Evolutionary conservation across 2,888 invertebrate species (phyloP).

Genomic region (Drosophila mercatorum): DNA sequence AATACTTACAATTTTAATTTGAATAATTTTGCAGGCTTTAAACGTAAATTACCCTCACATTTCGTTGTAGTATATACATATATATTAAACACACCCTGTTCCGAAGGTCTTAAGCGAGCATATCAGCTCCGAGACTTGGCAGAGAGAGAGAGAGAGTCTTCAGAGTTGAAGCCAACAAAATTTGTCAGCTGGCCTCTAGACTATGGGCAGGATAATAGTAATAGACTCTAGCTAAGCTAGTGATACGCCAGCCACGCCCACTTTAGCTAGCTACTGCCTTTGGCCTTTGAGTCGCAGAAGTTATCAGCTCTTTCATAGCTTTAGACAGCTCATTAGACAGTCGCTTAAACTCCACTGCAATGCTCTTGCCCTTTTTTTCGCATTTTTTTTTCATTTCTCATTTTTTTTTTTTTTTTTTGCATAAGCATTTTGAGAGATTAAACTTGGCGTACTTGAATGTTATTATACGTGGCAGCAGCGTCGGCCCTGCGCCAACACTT

Average conservation of each 20-base stretch:
- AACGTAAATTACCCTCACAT: conserved; percentile 77
- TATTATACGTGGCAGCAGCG: conserved; percentile 70
- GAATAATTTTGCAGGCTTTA: conserved; percentile 78
- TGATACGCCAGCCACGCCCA: neutral
- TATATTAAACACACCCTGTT: conserved; percentile 19
- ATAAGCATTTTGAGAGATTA: conserved; percentile 79
- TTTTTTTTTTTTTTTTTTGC: conserved; percentile 62
- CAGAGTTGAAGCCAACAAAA: neutral
- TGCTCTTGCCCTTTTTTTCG: conserved; percentile 44
- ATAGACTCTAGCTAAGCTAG: neutral
- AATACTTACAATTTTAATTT: conserved; percentile 79
- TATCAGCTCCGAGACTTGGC: neutral
- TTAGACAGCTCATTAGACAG: neutral
- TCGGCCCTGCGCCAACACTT: conserved; percentile 71
- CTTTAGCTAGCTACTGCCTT: neutral
- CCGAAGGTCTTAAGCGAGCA: neutral
- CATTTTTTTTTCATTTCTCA: conserved; percentile 2
- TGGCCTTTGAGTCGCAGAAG: neutral
- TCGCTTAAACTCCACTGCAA: neutral
- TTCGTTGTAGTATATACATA: conserved; percentile 57
- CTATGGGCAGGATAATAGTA: neutral
- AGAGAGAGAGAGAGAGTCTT: neutral
- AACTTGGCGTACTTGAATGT: conserved; percentile 79
- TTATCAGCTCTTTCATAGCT: neutral
- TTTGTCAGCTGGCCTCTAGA: neutral